Conservation (phyloP, 2,888 invertebrate species). For the Anthophora plumipes region DNA sequence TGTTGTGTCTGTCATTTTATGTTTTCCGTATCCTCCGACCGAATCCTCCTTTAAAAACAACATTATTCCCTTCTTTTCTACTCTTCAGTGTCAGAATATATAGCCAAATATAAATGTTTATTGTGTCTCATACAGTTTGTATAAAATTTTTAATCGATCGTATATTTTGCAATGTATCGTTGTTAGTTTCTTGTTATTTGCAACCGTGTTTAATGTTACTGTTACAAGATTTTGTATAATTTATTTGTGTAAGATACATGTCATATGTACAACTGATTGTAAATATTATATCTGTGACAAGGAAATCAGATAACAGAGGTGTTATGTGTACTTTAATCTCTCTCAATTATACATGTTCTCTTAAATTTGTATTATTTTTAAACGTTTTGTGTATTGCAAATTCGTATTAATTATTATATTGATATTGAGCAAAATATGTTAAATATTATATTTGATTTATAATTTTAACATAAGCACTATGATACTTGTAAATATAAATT, state of each 20-base stretch:
- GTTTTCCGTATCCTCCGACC: constrained; percentile 17
- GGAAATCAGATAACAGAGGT: background rate
- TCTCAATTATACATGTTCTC: background rate
- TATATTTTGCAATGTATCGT: constrained; percentile 28
- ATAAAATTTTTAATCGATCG: constrained; percentile 16
- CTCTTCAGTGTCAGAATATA: background rate
- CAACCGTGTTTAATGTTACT: constrained; percentile 11
- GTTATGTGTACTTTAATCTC: background rate
- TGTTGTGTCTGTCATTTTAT: constrained; percentile 61
- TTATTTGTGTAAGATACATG: constrained; percentile 1
- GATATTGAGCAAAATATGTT: background rate
- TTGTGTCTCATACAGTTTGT: background rate
- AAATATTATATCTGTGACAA: constrained; percentile 12
- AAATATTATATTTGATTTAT: background rate
- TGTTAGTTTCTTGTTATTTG: constrained; percentile 1
- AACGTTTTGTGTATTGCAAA: background rate
- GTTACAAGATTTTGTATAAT: background rate
- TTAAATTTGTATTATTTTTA: background rate
- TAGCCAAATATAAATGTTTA: constrained; percentile 32
- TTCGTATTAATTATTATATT: background rate
- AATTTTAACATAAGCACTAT: background rate
- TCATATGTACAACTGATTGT: background rate
- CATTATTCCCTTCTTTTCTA: background rate
- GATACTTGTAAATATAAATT: constrained; percentile 21
- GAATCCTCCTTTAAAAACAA: constrained; percentile 21